Conservation (phyloP, 2,113 vertebrate species). For the Syrrhaptes paradoxus region DNA sequence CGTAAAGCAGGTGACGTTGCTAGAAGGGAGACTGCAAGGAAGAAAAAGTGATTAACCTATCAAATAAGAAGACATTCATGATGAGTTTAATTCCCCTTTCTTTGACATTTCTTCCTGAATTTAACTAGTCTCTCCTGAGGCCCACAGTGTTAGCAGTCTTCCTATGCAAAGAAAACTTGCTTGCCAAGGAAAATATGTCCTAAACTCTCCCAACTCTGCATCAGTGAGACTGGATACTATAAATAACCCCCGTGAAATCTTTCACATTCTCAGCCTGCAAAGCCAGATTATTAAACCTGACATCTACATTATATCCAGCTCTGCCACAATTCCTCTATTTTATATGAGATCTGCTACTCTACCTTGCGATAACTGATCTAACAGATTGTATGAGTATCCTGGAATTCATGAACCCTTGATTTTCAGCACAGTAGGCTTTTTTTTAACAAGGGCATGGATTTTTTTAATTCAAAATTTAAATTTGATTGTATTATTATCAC, state of each 20-base stretch:
- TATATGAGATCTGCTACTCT: not conserved
- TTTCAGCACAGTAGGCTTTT: not conserved
- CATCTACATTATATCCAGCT: slow-evolving; percentile 55
- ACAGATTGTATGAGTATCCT: not conserved
- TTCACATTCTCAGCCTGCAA: slow-evolving; percentile 51
- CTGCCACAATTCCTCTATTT: slow-evolving; percentile 4
- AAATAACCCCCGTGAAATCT: slow-evolving; percentile 68
- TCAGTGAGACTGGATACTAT: slow-evolving; percentile 52
- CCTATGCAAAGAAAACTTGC: slow-evolving; percentile 26
- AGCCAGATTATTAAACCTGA: slow-evolving; percentile 68
- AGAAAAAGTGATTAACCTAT: not conserved
- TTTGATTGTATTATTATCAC: not conserved
- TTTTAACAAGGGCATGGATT: not conserved
- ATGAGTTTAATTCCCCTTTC: slow-evolving; percentile 9
- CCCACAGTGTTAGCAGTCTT: not conserved
- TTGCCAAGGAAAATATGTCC: slow-evolving; percentile 48
- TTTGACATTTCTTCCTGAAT: slow-evolving; percentile 22
- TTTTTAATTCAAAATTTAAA: not conserved
- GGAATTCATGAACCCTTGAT: not conserved
- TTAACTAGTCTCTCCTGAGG: slow-evolving; percentile 44
- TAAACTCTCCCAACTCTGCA: slow-evolving; percentile 33
- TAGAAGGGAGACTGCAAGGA: not conserved
- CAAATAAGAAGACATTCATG: slow-evolving; percentile 24
- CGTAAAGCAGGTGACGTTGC: not conserved
- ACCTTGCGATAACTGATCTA: not conserved